Evolutionary conservation across 1,140 invertebrate genomes (phyloP), one percentile per base, ranked within the genome.

Genomic region (Scaptomyza hsui): DNA sequence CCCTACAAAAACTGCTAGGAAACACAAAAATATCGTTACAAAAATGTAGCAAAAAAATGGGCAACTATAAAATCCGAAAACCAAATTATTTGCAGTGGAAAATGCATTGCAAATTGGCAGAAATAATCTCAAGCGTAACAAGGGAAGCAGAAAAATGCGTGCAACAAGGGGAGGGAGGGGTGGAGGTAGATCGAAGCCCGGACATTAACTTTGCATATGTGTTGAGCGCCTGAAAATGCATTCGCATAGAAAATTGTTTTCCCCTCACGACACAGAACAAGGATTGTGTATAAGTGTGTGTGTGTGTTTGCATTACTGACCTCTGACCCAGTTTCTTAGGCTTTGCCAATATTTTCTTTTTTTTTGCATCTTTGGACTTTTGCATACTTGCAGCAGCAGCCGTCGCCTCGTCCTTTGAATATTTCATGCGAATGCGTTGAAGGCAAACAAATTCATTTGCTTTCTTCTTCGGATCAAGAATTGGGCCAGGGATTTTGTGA

Each of bases 41-140:
- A 74, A 68, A 72, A 24, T 72, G 69, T 59, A 57, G 39, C 32
- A 64, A 35, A 52, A 68, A 63, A 68, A 6, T 24, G 56, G 37
- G 47, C 41, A 53, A 55, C 53, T 61, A 76, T 68, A 52, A 68
- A 81, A 73, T 76, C 48, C 53, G 69, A 77, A 82, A 78, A 70
- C 51, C 44, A 39, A 71, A 67, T 53, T 52, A 67, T 72, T 72
- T 49, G 62, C 55, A 68, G 39, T 56, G 62, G 42, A 83, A 75
- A 83, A 83, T 75, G 75, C 52, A 75, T 78, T 69, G 79, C 83
- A 83, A 85, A 85, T 64, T 62, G 69, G 49, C 62, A 57, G 60
- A 83, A 83, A 85, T 79, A 78, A 78, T 83, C 59, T 59, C 48
- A 59, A 70, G 79, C 79, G 79, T 62, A 83, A 85, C 80, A 47